Evolutionary conservation across 2,797 vertebrate species (phyloP).

Genomic region (Sebastolobus altivelis): DNA sequence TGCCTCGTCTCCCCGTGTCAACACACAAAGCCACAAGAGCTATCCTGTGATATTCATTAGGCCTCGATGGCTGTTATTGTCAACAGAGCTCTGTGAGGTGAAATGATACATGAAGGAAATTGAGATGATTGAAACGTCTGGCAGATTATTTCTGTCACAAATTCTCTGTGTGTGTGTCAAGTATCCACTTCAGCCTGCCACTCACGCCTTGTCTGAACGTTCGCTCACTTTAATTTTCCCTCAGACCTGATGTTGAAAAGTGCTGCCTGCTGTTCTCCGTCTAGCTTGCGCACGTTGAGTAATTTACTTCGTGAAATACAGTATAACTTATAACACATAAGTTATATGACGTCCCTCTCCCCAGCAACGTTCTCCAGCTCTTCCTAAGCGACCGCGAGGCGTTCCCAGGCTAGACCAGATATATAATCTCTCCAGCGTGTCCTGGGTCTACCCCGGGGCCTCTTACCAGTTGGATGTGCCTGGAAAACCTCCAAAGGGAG

Average conservation of each 20-base stretch:
- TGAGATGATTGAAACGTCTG: constrained; percentile 69
- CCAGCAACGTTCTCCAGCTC: neutral
- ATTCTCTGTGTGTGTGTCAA: constrained; percentile 51
- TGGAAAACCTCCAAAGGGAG: too few species aligned
- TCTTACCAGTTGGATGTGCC: too few species aligned
- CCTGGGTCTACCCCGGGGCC: too few species aligned
- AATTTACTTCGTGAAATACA: constrained; percentile 22
- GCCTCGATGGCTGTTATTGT: constrained; percentile 43
- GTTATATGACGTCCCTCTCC: neutral
- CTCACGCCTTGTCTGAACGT: constrained; percentile 31
- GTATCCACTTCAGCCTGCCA: constrained; percentile 60
- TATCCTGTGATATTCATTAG: constrained; percentile 46
- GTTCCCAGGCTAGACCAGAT: neutral
- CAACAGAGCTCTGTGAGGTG: constrained; percentile 25
- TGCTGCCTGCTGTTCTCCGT: constrained; percentile 30
- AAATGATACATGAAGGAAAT: constrained; percentile 34
- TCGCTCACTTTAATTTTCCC: constrained; percentile 38
- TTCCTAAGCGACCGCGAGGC: neutral
- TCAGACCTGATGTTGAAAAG: constrained; percentile 20
- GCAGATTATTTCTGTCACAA: constrained; percentile 61
- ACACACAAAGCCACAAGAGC: constrained; percentile 43
- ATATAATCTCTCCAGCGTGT: neutral
- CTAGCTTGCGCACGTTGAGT: neutral
- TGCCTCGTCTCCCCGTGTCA: constrained; percentile 46
- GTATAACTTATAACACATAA: constrained; percentile 9